Conservation (phyloP, 2,888 invertebrate genomes). For the Timema podura region DNA sequence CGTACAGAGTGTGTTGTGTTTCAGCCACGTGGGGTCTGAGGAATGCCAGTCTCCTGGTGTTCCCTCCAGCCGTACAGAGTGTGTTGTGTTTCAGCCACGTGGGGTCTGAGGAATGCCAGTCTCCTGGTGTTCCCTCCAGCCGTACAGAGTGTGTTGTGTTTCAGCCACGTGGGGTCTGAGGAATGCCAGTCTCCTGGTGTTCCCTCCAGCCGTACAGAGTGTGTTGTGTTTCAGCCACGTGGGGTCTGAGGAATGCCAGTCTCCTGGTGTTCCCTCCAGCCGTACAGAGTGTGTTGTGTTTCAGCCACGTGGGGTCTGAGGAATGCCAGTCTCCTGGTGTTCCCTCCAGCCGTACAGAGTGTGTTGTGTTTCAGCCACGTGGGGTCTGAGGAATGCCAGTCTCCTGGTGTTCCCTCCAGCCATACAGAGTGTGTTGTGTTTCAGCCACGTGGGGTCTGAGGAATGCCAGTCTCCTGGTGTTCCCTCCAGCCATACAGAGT, state of each 20-base stretch:
- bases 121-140: slow-evolving; percentile 65
- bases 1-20: slow-evolving; percentile 59
- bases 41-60: slow-evolving; percentile 65
- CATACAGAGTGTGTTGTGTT: slow-evolving; percentile 59
- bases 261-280: slow-evolving; percentile 65
- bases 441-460: slow-evolving; percentile 62
- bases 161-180: slow-evolving; percentile 62
- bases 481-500: slow-evolving; percentile 64
- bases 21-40: slow-evolving; percentile 62
- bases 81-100: slow-evolving; percentile 57
- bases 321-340: slow-evolving; percentile 65
- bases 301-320: slow-evolving; percentile 62
- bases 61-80: slow-evolving; percentile 64
- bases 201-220: slow-evolving; percentile 64
- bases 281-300: slow-evolving; percentile 59
- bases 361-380: slow-evolving; percentile 57
- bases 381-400: slow-evolving; percentile 66
- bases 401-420: slow-evolving; percentile 65
- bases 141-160: slow-evolving; percentile 59
- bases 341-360: slow-evolving; percentile 64
- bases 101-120: slow-evolving; percentile 66
- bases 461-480: slow-evolving; percentile 65
- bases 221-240: slow-evolving; percentile 57
- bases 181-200: slow-evolving; percentile 65
- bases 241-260: slow-evolving; percentile 66